phyloP scores from a whole-genome alignment of 2,113 vertebrate genomes.

The Pseudorhombus dupliciocellatus region DNA sequence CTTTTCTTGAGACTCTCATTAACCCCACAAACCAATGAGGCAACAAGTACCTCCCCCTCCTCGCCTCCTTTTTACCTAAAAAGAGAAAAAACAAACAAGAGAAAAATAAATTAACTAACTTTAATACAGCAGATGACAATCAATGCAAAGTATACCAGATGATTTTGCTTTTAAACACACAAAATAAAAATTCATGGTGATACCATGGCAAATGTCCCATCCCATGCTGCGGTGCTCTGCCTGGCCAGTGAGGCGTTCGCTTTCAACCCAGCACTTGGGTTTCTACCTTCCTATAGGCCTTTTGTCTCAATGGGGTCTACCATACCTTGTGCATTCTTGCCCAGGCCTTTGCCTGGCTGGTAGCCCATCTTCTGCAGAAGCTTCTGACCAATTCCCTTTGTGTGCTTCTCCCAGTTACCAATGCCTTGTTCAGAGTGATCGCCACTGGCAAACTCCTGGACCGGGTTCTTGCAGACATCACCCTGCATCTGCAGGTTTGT shows the following conservation, averaged over 20 bases:
- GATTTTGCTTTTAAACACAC: too few species aligned
- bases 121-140: not conserved
- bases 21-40: slow-evolving; percentile 26
- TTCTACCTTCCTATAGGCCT: too few species aligned
- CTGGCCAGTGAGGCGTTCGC: too few species aligned
- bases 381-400: slow-evolving; percentile 96
- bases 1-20: slow-evolving; percentile 36
- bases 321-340: slow-evolving; percentile 98
- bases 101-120: not conserved
- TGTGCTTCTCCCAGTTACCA: slow-evolving; percentile 96
- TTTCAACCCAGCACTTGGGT: too few species aligned
- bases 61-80: not conserved
- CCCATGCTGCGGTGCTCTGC: too few species aligned
- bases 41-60: not conserved
- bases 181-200: too few species aligned
- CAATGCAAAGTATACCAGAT: slow-evolving; percentile 3
- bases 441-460: slow-evolving; percentile 91
- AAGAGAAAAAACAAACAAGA: slow-evolving; percentile 2
- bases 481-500: slow-evolving; percentile 94
- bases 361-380: slow-evolving; percentile 99
- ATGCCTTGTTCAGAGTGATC: slow-evolving; percentile 90
- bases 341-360: slow-evolving; percentile 92
- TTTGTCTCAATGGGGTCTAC: slow-evolving; percentile 97
- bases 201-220: too few species aligned
- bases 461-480: slow-evolving; percentile 86